Percentiles rank a stretch among this genome's conserved stretches.
These are phyloP conservation scores for Tyria jacobaeae DNA, from an alignment of 2,888 invertebrate genomes.

Conservation along the genomic window DNA sequence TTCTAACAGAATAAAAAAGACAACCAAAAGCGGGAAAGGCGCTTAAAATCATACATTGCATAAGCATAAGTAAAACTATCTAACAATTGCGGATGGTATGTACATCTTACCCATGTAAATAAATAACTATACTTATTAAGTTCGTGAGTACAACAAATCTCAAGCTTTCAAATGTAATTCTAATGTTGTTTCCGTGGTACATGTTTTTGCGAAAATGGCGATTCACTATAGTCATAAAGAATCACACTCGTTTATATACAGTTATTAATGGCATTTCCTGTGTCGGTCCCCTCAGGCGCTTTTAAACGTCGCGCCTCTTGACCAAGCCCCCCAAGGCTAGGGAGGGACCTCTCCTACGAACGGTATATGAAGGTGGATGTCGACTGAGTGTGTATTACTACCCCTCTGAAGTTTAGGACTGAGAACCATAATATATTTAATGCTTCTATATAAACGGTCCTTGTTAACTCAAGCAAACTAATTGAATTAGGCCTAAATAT, in stretches of 20 bases:
- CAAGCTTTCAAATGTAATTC: too few relatives aligned
- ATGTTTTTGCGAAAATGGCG: not conserved
- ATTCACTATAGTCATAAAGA: not conserved
- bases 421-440: slow-evolving; percentile 1
- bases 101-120: too few relatives aligned
- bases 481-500: not conserved
- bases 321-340: slow-evolving; percentile 8
- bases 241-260: not conserved
- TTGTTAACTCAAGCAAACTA: slow-evolving; percentile 3
- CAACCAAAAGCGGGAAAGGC: too few relatives aligned
- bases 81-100: too few relatives aligned
- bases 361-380: slow-evolving; percentile 10
- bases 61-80: too few relatives aligned
- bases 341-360: not conserved
- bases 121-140: too few relatives aligned
- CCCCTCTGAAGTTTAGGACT: slow-evolving; percentile 5
- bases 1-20: too few relatives aligned
- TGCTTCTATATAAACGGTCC: slow-evolving; percentile 14
- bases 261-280: slow-evolving; percentile 17
- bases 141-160: too few relatives aligned
- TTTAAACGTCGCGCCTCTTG: slow-evolving; percentile 20
- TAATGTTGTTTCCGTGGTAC: too few relatives aligned
- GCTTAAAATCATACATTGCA: too few relatives aligned
- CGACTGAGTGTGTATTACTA: slow-evolving; percentile 18
- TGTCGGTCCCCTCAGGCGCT: slow-evolving; percentile 10